phyloP scores from a whole-genome alignment of 2,797 vertebrate species.

The Gambusia yucatana region DNA sequence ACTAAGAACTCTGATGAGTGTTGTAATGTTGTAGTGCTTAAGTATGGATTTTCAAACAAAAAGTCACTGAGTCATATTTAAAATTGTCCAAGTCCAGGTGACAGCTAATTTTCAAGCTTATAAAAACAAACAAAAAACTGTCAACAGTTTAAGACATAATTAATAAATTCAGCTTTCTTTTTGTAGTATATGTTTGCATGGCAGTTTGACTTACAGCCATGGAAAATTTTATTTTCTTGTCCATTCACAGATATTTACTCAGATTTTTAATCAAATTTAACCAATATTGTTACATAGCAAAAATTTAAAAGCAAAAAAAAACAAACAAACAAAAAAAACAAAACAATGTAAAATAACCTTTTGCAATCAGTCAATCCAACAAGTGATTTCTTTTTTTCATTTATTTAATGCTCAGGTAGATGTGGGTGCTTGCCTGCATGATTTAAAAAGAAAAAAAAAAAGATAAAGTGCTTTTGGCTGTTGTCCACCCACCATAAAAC shows the following conservation, averaged over 20 bases:
- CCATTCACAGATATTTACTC: conserved; percentile 17
- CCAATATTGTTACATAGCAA: conserved; percentile 15
- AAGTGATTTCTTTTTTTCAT: conserved; percentile 6
- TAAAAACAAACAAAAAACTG: no score
- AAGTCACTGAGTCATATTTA: neutral
- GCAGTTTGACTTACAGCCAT: neutral
- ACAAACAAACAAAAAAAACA: neutral
- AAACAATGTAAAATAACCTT: neutral
- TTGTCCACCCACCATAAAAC: conserved; percentile 12
- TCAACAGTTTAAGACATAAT: conserved; percentile 15
- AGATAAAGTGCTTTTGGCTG: neutral
- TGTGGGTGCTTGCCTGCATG: conserved; percentile 6
- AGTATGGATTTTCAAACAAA: neutral
- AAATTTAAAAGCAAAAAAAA: neutral
- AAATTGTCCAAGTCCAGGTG: neutral
- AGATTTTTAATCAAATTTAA: conserved; percentile 25
- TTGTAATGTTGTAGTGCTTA: neutral
- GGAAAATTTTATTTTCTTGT: neutral
- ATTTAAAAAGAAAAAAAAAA: neutral
- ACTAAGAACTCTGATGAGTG: neutral
- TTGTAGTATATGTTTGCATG: no score
- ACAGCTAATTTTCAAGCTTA: neutral
- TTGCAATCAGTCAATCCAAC: neutral
- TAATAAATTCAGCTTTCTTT: conserved; percentile 25
- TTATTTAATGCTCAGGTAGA: conserved; percentile 18